Conservation (phyloP, 1,140 invertebrate species). For the Aphis craccivora region DNA sequence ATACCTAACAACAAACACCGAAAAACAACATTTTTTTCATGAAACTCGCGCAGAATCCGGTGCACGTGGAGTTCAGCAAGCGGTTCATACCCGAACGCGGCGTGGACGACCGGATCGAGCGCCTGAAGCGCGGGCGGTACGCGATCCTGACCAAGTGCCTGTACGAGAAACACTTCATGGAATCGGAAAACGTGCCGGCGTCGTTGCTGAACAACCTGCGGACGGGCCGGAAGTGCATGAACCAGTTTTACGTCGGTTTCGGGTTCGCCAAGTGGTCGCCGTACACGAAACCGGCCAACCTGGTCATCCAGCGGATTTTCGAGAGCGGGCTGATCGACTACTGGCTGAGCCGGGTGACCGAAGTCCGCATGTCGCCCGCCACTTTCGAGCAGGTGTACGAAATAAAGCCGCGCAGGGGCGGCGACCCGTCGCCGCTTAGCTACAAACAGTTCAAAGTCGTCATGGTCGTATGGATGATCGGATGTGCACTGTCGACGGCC, state of each 20-base stretch:
- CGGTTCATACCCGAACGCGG: constrained; percentile 27
- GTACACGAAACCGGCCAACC: neutral
- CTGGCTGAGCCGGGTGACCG: constrained; percentile 48
- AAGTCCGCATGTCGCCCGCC: constrained; percentile 5
- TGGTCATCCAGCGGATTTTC: constrained; percentile 26
- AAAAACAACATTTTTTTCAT: neutral
- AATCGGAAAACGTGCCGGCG: constrained; percentile 37
- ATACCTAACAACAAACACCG: neutral
- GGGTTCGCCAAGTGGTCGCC: constrained; percentile 49
- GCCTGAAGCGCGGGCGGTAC: constrained; percentile 39
- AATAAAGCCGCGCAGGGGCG: neutral
- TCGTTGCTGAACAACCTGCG: constrained; percentile 47
- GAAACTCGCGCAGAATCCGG: constrained; percentile 4
- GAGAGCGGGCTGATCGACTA: constrained; percentile 57
- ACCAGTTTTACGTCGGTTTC: constrained; percentile 41
- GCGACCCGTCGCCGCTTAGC: neutral
- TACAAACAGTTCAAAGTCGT: constrained; percentile 25
- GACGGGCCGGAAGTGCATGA: constrained; percentile 28
- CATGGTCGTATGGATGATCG: constrained; percentile 25
- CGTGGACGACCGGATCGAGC: neutral
- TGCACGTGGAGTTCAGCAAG: constrained; percentile 47
- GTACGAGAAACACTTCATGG: constrained; percentile 56
- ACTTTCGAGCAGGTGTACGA: constrained; percentile 58
- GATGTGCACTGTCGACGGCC: neutral
- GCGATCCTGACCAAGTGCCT: constrained; percentile 50